A percentile compares a stretch with the other conserved stretches of the same genome.
Evolutionary conservation across 2,888 invertebrate genomes (phyloP).

Genomic region (Halictus quadricinctus): DNA sequence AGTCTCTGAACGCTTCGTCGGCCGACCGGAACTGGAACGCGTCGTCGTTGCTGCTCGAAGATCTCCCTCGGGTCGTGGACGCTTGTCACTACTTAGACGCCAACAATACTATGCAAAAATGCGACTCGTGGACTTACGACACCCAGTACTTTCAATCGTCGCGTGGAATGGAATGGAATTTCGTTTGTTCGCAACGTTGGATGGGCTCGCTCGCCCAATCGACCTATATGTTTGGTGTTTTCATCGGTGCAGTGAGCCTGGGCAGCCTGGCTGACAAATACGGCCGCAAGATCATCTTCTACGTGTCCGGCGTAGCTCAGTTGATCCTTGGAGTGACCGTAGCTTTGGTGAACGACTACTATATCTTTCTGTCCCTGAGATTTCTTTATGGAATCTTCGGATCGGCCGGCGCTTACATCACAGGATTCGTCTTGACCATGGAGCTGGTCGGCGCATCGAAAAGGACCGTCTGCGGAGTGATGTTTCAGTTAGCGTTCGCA

Average conservation of each 20-base stretch:
- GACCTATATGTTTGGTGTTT: conserved; percentile 92
- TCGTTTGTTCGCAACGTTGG: conserved; percentile 91
- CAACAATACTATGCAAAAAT: conserved; percentile 80
- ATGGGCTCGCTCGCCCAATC: conserved; percentile 92
- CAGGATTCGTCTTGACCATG: conserved; percentile 89
- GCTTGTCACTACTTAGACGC: conserved; percentile 84
- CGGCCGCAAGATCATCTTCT: conserved; percentile 91
- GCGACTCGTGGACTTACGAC: conserved; percentile 88
- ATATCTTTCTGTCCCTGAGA: conserved; percentile 87
- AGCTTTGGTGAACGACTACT: conserved; percentile 91
- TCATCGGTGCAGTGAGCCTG: conserved; percentile 90
- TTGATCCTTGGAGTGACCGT: conserved; percentile 86
- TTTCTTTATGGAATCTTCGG: conserved; percentile 92
- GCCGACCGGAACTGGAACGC: not conserved
- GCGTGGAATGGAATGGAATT: conserved; percentile 91
- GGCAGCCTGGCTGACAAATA: conserved; percentile 91
- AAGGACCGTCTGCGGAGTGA: conserved; percentile 90
- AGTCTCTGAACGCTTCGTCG: conserved; percentile 3
- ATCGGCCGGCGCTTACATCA: conserved; percentile 88
- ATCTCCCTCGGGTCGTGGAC: conserved; percentile 78
- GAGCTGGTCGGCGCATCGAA: conserved; percentile 92
- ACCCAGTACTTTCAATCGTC: conserved; percentile 89
- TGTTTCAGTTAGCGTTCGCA: conserved; percentile 91
- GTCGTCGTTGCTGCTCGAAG: conserved; percentile 10
- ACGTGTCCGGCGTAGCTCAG: conserved; percentile 89